Conservation (phyloP, 2,113 vertebrate species). For the Agapornis roseicollis region DNA sequence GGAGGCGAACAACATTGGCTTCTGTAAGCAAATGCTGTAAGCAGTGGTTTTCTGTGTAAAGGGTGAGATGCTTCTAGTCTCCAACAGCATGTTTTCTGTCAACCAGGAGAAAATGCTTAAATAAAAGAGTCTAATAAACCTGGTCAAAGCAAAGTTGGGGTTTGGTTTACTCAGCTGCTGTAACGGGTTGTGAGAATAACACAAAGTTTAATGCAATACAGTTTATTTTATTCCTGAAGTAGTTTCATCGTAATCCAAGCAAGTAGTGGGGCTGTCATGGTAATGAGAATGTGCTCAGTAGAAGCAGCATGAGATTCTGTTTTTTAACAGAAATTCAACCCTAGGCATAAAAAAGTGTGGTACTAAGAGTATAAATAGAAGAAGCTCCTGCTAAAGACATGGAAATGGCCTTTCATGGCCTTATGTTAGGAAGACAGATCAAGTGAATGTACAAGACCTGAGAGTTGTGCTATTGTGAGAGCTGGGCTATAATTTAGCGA, state of each 20-base stretch:
- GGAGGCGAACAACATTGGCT: background rate
- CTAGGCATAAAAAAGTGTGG: background rate
- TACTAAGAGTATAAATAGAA: background rate
- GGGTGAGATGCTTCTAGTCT: slow-evolving; percentile 4
- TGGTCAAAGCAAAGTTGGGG: background rate
- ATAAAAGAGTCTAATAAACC: slow-evolving; percentile 17
- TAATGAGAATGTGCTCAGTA: background rate
- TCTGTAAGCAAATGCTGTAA: background rate
- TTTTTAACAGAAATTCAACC: slow-evolving; percentile 13
- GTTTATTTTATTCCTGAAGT: background rate
- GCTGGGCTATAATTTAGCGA: slow-evolving; percentile 82
- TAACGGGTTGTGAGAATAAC: background rate
- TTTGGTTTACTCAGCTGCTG: background rate
- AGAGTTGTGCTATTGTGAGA: slow-evolving; percentile 28
- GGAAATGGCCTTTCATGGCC: background rate
- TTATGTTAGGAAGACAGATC: background rate
- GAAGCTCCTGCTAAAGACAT: background rate
- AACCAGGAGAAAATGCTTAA: background rate
- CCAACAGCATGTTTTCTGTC: slow-evolving; percentile 10
- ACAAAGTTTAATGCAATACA: background rate
- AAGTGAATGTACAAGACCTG: slow-evolving; percentile 20
- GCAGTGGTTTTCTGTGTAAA: background rate
- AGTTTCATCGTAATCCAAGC: background rate
- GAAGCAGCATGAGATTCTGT: background rate
- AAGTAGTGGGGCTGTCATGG: slow-evolving; percentile 9